Evolutionary conservation across 2,113 vertebrate genomes (phyloP).

Genomic region (Ibidorhyncha struthersii): DNA sequence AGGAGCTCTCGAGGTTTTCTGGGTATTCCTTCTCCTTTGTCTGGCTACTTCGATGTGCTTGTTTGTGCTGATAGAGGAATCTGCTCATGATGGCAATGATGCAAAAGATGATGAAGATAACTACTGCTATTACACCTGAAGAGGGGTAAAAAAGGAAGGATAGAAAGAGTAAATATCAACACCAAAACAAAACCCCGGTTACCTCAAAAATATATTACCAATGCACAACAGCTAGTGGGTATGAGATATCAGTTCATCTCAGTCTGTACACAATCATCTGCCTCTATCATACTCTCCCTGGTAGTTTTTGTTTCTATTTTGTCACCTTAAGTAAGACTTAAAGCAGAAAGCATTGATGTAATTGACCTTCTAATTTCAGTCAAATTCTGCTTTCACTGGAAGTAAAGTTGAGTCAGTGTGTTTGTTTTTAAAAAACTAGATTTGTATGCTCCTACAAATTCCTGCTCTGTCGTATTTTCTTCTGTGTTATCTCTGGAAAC

Average conservation of each 20-base stretch:
- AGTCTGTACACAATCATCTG: neutral
- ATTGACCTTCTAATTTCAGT: neutral
- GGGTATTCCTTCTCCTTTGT: slow-evolving; percentile 87
- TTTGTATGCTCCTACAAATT: neutral
- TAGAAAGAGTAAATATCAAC: neutral
- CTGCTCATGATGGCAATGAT: slow-evolving; percentile 87
- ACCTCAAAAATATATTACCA: neutral
- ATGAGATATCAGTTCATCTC: neutral
- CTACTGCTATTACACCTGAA: slow-evolving; percentile 90
- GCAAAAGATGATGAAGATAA: slow-evolving; percentile 90
- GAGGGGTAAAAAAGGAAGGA: neutral
- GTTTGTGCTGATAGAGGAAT: slow-evolving; percentile 91
- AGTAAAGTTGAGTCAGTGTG: neutral
- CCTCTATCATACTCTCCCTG: neutral
- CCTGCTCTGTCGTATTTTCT: neutral
- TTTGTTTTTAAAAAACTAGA: neutral
- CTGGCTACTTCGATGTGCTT: slow-evolving; percentile 78
- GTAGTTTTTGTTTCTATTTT: neutral
- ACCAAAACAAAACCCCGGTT: neutral
- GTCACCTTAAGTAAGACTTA: neutral
- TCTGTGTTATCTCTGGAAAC: slow-evolving; percentile 6
- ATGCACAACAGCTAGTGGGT: neutral
- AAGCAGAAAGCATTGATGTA: neutral
- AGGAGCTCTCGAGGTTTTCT: slow-evolving; percentile 84
- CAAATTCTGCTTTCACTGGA: neutral